phyloP scores from a whole-genome alignment of 2,888 invertebrate genomes.

The Tipula unca region DNA sequence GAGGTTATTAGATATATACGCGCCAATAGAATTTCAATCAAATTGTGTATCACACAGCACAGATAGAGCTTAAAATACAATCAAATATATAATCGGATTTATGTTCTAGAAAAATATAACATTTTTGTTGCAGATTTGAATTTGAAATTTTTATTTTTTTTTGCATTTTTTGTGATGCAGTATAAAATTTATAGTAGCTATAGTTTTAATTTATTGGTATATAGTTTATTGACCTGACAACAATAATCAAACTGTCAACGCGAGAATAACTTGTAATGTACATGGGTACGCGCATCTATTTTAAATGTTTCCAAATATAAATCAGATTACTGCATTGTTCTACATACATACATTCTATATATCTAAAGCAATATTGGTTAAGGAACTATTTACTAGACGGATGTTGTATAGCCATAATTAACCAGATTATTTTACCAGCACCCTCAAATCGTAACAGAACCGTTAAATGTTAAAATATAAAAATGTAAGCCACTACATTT shows the following conservation, averaged over 20 bases:
- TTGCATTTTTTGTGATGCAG: background rate
- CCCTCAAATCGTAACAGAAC: no score
- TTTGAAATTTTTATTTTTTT: background rate
- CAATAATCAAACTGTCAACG: background rate
- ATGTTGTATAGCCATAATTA: no score
- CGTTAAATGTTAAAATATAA: no score
- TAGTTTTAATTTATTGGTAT: background rate
- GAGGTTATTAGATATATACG: background rate
- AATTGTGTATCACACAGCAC: background rate
- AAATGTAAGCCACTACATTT: no score
- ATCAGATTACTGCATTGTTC: background rate
- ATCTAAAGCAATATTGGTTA: no score
- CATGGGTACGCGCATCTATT: background rate
- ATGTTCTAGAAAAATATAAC: background rate
- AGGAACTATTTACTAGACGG: no score
- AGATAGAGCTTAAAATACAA: background rate
- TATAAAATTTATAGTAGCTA: background rate
- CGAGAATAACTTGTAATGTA: background rate
- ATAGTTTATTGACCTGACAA: background rate
- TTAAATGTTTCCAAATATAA: background rate
- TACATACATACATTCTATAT: no score
- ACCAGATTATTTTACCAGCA: no score
- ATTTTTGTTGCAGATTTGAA: background rate
- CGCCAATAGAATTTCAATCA: background rate
- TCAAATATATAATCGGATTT: background rate